These are phyloP conservation scores for Patagioenas fasciata DNA, from an alignment of 2,113 vertebrate species.

Conservation along the genomic window DNA sequence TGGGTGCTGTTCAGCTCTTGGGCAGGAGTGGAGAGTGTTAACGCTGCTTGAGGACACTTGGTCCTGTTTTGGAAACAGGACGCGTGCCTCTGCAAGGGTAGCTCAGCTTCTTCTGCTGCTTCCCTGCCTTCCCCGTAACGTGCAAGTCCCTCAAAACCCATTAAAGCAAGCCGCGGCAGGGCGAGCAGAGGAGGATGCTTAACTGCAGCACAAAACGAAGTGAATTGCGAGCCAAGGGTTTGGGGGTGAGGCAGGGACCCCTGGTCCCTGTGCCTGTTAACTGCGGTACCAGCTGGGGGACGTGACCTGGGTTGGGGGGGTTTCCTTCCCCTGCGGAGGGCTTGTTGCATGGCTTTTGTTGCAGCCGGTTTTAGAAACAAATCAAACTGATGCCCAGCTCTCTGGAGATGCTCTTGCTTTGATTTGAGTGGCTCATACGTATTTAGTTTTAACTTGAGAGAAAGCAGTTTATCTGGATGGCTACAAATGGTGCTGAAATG, in stretches of 20 bases:
- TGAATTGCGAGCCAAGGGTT: not conserved
- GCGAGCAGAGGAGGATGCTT: not conserved
- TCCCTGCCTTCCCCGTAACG: not conserved
- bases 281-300: not conserved
- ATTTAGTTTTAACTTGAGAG: not conserved
- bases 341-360: not conserved
- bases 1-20: accelerated
- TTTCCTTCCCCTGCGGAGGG: not conserved
- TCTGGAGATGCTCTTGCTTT: not conserved
- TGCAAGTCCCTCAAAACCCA: not conserved
- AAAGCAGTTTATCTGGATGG: accelerated
- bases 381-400: not conserved
- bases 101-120: not conserved
- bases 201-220: accelerated
- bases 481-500: not conserved
- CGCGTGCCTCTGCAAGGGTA: not conserved
- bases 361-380: not conserved
- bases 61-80: not conserved
- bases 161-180: accelerated
- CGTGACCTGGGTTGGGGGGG: accelerated
- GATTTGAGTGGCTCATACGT: accelerated
- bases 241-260: not conserved
- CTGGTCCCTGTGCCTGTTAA: accelerated
- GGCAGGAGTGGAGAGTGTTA: not conserved
- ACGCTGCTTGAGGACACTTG: not conserved